Evolutionary conservation across 2,888 invertebrate species (phyloP).

Genomic region (Vesta saturnalis): DNA sequence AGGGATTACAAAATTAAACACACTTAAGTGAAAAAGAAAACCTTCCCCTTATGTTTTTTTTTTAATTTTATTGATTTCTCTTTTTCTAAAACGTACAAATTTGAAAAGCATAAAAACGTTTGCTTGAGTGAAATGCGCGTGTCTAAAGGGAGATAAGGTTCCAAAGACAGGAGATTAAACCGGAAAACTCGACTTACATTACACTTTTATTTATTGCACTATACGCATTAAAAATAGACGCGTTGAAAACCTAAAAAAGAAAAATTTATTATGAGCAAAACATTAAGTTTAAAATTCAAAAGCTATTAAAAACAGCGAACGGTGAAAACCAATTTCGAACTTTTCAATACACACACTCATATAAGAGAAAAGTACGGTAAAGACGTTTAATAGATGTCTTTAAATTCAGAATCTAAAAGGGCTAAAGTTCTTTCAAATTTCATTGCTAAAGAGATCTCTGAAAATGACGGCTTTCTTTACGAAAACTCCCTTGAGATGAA

Average conservation of each 20-base stretch:
- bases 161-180: slow-evolving; percentile 42
- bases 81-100: slow-evolving; percentile 6
- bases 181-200: slow-evolving; percentile 25
- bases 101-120: slow-evolving; percentile 16
- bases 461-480: slow-evolving; percentile 36
- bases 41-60: slow-evolving; percentile 19
- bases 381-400: slow-evolving; percentile 23
- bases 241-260: neutral
- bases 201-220: neutral
- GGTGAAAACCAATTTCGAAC: slow-evolving; percentile 38
- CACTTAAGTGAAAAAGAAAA: slow-evolving; percentile 15
- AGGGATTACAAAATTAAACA: slow-evolving; percentile 19
- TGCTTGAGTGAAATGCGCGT: slow-evolving; percentile 23
- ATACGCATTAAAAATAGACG: too few species aligned
- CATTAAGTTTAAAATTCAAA: slow-evolving; percentile 36
- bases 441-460: slow-evolving; percentile 32
- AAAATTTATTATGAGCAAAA: neutral
- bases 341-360: slow-evolving; percentile 33
- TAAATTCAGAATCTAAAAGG: slow-evolving; percentile 16
- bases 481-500: slow-evolving; percentile 22
- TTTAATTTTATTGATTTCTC: neutral
- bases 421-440: slow-evolving; percentile 23
- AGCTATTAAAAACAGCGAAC: slow-evolving; percentile 37
- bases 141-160: slow-evolving; percentile 41
- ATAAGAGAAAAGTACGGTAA: slow-evolving; percentile 24